A percentile compares a stretch with the other conserved stretches of the same genome.
Evolutionary conservation across 2,113 vertebrate species (phyloP).

Genomic region (Cephalopholis sonnerati): DNA sequence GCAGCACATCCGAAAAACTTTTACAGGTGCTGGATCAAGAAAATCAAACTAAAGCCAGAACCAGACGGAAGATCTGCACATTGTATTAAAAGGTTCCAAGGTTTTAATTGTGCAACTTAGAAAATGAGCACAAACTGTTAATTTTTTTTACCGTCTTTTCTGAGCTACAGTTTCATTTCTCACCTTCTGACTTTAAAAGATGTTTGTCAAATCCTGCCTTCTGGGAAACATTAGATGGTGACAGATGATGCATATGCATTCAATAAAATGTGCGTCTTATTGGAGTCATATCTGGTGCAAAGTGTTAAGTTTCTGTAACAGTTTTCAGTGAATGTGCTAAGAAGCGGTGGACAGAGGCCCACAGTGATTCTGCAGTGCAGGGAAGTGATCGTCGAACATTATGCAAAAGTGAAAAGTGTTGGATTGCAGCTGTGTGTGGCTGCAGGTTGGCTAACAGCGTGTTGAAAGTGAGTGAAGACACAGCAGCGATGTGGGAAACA

Average conservation of each 20-base stretch:
- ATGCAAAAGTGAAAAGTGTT: conserved; percentile 68
- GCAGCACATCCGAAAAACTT: too few species aligned
- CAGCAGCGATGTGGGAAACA: conserved; percentile 21
- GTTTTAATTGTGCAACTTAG: not conserved
- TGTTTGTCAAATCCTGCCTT: not conserved
- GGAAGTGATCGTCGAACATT: conserved; percentile 54
- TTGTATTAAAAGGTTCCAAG: too few species aligned
- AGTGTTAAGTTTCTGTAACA: not conserved
- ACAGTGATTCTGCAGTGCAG: not conserved
- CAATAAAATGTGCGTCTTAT: not conserved
- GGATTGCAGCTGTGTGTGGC: conserved; percentile 51
- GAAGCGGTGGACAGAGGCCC: not conserved
- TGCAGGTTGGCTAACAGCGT: conserved; percentile 62
- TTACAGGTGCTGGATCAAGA: too few species aligned
- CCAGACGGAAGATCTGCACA: too few species aligned
- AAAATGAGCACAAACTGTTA: not conserved
- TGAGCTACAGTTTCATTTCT: not conserved
- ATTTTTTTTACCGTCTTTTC: not conserved
- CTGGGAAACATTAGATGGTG: not conserved
- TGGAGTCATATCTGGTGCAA: not conserved
- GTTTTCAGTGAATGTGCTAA: not conserved
- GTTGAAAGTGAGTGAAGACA: conserved; percentile 74
- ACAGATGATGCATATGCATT: not conserved
- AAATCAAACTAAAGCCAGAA: too few species aligned
- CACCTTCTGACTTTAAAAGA: not conserved